A percentile compares a stretch with the other conserved stretches of the same genome.
Conservation (phyloP, 1,140 invertebrate species). For the Leptopilina boulardi region DNA sequence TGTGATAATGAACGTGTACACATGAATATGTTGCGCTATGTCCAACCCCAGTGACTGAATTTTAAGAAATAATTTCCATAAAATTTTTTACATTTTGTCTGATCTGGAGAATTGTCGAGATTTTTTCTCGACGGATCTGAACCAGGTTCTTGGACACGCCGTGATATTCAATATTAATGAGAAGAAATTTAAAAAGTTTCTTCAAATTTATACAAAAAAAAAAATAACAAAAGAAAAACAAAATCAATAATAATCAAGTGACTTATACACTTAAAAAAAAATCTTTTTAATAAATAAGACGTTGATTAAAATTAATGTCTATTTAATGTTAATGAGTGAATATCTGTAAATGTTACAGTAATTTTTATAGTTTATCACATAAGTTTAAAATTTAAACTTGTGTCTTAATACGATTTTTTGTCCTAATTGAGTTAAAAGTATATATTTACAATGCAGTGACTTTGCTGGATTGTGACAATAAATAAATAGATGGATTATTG, state of each 20-base stretch:
- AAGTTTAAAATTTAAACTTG: not conserved
- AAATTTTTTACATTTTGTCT: conserved; percentile 17
- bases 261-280: not conserved
- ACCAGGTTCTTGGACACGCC: conserved; percentile 3
- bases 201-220: conserved; percentile 15
- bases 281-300: conserved; percentile 23
- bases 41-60: conserved; percentile 21
- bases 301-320: conserved; percentile 7
- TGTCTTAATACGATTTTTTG: not conserved
- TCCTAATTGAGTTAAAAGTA: not conserved
- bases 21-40: conserved; percentile 20
- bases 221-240: too few relatives aligned
- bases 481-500: conserved; percentile 4
- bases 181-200: conserved; percentile 24
- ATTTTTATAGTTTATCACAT: not conserved
- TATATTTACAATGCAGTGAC: not conserved
- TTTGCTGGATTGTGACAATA: not conserved
- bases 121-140: not conserved
- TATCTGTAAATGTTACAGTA: not conserved
- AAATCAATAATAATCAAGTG: conserved; percentile 3
- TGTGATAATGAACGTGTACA: conserved; percentile 52
- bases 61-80: not conserved
- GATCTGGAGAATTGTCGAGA: not conserved
- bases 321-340: not conserved
- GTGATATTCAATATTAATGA: conserved; percentile 7